Conservation (phyloP, 2,888 invertebrate species). For the Drosophila prostipennis region DNA sequence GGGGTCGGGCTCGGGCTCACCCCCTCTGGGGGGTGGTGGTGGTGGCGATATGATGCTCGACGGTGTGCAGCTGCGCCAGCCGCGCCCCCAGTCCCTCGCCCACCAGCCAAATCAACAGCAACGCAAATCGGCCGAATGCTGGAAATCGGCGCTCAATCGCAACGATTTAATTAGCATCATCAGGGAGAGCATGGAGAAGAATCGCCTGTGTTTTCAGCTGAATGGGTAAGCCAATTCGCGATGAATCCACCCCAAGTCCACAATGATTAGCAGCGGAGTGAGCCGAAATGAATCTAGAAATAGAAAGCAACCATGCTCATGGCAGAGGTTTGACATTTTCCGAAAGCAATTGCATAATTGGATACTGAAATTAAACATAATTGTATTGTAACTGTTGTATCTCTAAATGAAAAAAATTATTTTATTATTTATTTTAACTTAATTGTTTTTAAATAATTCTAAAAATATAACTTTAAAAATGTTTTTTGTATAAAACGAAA, state of each 20-base stretch:
- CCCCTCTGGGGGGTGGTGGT: slow-evolving; percentile 60
- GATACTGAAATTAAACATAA: too few species aligned
- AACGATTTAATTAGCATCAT: slow-evolving; percentile 94
- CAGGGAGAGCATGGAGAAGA: slow-evolving; percentile 96
- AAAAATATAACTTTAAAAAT: too few species aligned
- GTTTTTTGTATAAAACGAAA: too few species aligned
- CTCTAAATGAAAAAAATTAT: too few species aligned
- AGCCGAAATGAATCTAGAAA: slow-evolving; percentile 5
- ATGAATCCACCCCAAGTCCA: slow-evolving; percentile 32
- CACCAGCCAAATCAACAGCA: slow-evolving; percentile 65
- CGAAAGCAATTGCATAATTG: not conserved
- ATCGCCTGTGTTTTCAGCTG: slow-evolving; percentile 93
- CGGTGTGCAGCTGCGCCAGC: slow-evolving; percentile 80
- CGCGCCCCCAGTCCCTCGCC: slow-evolving; percentile 62
- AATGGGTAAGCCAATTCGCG: slow-evolving; percentile 86
- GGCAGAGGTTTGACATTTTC: slow-evolving; percentile 12
- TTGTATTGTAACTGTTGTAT: too few species aligned
- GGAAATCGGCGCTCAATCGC: slow-evolving; percentile 90
- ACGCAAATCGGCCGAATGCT: slow-evolving; percentile 84
- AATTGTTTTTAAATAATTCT: too few species aligned
- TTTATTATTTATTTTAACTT: too few species aligned
- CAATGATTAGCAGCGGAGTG: slow-evolving; percentile 16
- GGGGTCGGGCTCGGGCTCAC: slow-evolving; percentile 62
- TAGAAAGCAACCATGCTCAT: slow-evolving; percentile 1
- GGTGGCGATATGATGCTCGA: slow-evolving; percentile 73